These are phyloP conservation scores for Watsonalla cultraria DNA, from an alignment of 2,888 invertebrate species.

Conservation along the genomic window DNA sequence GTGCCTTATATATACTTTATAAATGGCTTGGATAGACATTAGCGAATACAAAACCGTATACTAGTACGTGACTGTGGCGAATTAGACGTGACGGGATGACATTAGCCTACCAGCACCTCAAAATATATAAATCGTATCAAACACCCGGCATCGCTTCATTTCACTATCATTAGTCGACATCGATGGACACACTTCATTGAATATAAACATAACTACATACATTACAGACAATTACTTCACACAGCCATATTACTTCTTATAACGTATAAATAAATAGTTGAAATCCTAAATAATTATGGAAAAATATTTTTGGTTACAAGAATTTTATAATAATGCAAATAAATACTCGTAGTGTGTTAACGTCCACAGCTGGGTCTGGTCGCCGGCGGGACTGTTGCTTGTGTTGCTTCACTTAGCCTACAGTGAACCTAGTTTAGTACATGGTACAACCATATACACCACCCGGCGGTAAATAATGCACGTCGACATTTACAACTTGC, in stretches of 20 bases:
- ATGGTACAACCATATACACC: too few species aligned
- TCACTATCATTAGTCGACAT: constrained; percentile 8
- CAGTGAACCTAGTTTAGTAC: too few species aligned
- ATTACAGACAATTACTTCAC: constrained; percentile 68
- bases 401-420: too few species aligned
- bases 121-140: constrained; percentile 40
- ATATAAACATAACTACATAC: constrained; percentile 53
- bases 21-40: constrained; percentile 31
- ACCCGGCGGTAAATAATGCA: not conserved
- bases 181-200: constrained; percentile 21
- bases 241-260: constrained; percentile 70
- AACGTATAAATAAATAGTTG: constrained; percentile 60
- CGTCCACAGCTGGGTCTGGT: constrained; percentile 27
- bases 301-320: constrained; percentile 68
- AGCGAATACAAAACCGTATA: constrained; percentile 27
- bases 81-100: constrained; percentile 22
- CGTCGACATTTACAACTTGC: too few species aligned
- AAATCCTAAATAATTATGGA: constrained; percentile 54
- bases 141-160: constrained; percentile 11
- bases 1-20: constrained; percentile 30
- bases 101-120: constrained; percentile 65
- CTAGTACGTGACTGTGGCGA: constrained; percentile 18
- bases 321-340: constrained; percentile 48
- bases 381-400: not conserved
- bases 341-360: constrained; percentile 45